Conservation (phyloP, 2,797 vertebrate genomes). For the Chanos chanos region DNA sequence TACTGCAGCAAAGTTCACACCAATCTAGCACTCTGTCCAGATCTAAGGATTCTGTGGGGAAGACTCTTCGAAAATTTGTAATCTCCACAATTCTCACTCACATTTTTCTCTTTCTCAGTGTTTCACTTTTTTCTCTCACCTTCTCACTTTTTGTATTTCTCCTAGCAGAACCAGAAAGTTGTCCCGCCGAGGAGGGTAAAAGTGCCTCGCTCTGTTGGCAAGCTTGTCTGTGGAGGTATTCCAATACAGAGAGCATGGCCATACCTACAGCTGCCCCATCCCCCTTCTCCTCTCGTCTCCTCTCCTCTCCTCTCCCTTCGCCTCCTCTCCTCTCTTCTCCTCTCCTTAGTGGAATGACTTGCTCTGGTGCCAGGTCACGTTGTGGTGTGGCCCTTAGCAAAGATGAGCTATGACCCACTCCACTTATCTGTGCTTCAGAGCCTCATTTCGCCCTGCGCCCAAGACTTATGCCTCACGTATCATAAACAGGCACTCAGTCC, state of each 20-base stretch:
- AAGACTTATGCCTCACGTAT: slow-evolving; percentile 4
- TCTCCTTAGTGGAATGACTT: too few species aligned
- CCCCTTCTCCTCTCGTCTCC: neutral
- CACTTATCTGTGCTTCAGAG: slow-evolving; percentile 48
- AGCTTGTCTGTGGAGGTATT: too few species aligned
- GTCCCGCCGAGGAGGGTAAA: too few species aligned
- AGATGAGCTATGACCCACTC: slow-evolving; percentile 48
- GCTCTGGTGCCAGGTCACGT: slow-evolving; percentile 27
- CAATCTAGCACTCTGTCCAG: slow-evolving; percentile 16
- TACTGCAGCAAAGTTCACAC: slow-evolving; percentile 7
- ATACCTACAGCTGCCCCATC: too few species aligned
- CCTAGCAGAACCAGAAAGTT: too few species aligned
- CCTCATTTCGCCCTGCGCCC: slow-evolving; percentile 44
- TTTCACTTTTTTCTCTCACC: slow-evolving; percentile 2
- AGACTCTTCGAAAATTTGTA: neutral
- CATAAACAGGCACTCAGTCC: slow-evolving; percentile 25
- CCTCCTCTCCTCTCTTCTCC: slow-evolving; percentile 25
- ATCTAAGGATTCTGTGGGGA: slow-evolving; percentile 14
- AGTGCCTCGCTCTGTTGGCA: too few species aligned
- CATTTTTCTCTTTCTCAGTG: slow-evolving; percentile 3
- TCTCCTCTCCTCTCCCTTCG: neutral
- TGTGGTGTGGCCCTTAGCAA: slow-evolving; percentile 36
- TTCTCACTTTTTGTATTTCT: too few species aligned
- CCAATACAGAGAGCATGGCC: too few species aligned
- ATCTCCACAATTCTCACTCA: neutral